These are phyloP conservation scores for Hydrolagus colliei DNA, from an alignment of 2,797 vertebrate species.

Conservation along the genomic window DNA sequence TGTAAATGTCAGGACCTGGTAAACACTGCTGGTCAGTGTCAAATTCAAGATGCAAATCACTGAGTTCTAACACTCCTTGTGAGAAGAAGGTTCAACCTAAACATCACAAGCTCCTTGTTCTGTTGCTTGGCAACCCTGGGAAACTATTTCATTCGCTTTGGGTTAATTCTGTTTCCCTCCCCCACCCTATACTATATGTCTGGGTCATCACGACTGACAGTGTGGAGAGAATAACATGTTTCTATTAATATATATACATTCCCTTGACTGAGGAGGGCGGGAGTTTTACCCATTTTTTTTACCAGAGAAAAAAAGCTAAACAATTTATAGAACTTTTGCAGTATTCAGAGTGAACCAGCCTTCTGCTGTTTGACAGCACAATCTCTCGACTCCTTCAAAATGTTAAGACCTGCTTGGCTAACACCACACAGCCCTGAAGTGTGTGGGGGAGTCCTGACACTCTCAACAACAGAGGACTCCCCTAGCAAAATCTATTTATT, in stretches of 20 bases:
- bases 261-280: neutral
- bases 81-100: conserved; percentile 6
- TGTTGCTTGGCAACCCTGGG: conserved; percentile 23
- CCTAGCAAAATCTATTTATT: neutral
- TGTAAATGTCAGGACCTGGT: neutral
- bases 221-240: neutral
- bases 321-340: neutral
- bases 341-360: neutral
- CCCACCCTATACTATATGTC: too few species aligned
- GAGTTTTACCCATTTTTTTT: neutral
- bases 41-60: conserved; percentile 10
- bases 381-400: neutral
- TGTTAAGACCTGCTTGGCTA: neutral
- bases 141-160: conserved; percentile 12
- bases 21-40: neutral
- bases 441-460: neutral
- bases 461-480: neutral
- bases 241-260: neutral
- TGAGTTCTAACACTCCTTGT: neutral
- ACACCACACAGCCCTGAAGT: neutral
- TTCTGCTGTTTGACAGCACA: neutral
- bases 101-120: conserved; percentile 3
- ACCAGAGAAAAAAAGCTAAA: too few species aligned
- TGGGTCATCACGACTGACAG: too few species aligned
- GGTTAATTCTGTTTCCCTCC: neutral